Evolutionary conservation across 23 tunicate genomes (phyloP).

Genomic region (Ascidia mentula): DNA sequence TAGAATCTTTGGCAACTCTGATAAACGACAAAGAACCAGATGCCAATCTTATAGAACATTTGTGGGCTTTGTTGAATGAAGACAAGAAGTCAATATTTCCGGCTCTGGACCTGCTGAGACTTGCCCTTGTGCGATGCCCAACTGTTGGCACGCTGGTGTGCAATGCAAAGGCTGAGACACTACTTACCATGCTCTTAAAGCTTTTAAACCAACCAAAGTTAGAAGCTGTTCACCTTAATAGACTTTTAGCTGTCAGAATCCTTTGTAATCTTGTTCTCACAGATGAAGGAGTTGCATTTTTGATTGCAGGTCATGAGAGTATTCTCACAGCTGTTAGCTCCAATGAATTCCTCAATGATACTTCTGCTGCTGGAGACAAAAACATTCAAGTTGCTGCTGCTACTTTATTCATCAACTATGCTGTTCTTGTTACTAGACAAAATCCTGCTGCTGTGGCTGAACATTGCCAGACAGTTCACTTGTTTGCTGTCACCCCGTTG

Average conservation of each 20-base stretch:
- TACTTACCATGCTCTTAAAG: conserved; percentile 24
- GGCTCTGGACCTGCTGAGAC: conserved; percentile 51
- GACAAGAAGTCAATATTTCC: conserved; percentile 36
- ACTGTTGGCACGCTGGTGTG: conserved; percentile 26
- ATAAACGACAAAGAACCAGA: background rate
- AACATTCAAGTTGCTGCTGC: conserved; percentile 56
- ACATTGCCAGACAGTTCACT: background rate
- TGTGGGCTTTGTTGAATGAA: conserved; percentile 47
- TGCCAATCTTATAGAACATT: background rate
- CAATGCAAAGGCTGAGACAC: conserved; percentile 15
- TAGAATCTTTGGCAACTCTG: conserved; percentile 16
- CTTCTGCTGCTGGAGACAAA: conserved; percentile 20
- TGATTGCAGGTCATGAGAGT: conserved; percentile 35
- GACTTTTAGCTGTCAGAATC: conserved; percentile 54
- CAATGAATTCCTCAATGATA: background rate
- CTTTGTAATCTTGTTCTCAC: conserved; percentile 48
- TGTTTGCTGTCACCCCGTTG: conserved; percentile 13
- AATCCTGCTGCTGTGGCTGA: background rate
- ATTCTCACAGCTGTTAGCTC: conserved; percentile 21
- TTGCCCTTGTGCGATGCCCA: conserved; percentile 24
- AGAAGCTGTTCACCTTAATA: conserved; percentile 15
- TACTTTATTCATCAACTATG: conserved; percentile 44
- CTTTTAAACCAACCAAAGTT: conserved; percentile 10
- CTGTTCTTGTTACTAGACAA: conserved; percentile 22
- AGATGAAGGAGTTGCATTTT: conserved; percentile 26